These are phyloP conservation scores for Clinocottus analis DNA, from an alignment of 2,113 vertebrate genomes.

Conservation along the genomic window DNA sequence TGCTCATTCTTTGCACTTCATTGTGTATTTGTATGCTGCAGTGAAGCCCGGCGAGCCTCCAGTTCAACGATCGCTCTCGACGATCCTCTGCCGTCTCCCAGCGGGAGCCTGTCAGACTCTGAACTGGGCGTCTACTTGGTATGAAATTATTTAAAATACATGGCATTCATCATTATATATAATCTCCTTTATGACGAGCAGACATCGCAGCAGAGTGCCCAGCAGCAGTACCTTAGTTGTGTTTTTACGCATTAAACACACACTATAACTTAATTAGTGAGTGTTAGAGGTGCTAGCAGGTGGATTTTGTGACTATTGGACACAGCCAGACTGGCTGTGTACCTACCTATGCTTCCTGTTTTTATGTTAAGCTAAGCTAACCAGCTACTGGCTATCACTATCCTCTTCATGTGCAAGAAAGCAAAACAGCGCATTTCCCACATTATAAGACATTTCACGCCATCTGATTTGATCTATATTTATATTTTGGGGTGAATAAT, in stretches of 20 bases:
- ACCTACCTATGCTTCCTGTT: too few relatives aligned
- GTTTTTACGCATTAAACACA: too few relatives aligned
- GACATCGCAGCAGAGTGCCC: background rate
- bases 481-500: too few relatives aligned
- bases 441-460: background rate
- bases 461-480: background rate
- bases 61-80: slow-evolving; percentile 90
- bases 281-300: too few relatives aligned
- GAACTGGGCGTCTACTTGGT: slow-evolving; percentile 94
- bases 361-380: too few relatives aligned
- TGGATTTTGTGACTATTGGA: too few relatives aligned
- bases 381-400: background rate
- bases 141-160: slow-evolving; percentile 65
- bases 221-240: too few relatives aligned
- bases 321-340: too few relatives aligned
- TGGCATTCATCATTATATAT: background rate
- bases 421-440: too few relatives aligned
- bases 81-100: slow-evolving; percentile 83
- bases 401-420: too few relatives aligned
- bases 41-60: slow-evolving; percentile 86
- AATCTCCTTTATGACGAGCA: background rate
- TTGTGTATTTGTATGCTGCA: slow-evolving; percentile 57
- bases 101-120: slow-evolving; percentile 85
- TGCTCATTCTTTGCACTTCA: background rate
- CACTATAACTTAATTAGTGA: too few relatives aligned